A percentile compares a stretch with the other conserved stretches of the same genome.
Evolutionary conservation across 2,888 invertebrate genomes (phyloP).

Genomic region (Doris montereyensis): DNA sequence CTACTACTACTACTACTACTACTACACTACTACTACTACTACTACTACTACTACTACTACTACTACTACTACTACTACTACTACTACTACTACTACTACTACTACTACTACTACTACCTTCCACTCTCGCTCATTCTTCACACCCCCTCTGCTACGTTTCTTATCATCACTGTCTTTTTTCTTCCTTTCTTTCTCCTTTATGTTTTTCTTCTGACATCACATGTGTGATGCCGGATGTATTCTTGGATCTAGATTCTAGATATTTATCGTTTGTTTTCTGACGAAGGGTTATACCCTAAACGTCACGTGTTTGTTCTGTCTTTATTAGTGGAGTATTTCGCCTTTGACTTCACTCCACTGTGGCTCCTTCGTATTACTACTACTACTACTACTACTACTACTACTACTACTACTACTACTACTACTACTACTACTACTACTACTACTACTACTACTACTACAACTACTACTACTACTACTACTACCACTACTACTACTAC

Average conservation of each 20-base stretch:
- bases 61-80: not conserved
- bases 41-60: not conserved
- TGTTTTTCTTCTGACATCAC: too few relatives aligned
- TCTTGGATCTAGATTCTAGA: not conserved
- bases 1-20: not conserved
- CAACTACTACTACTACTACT: not conserved
- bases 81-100: not conserved
- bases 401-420: conserved; percentile 29
- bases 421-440: conserved; percentile 26
- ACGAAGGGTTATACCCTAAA: too few relatives aligned
- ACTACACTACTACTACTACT: too few relatives aligned
- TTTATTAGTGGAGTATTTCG: too few relatives aligned
- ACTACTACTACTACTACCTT: not conserved
- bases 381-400: conserved; percentile 16
- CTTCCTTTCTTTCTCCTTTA: too few relatives aligned
- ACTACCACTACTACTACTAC: not conserved
- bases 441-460: not conserved
- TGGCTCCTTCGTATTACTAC: too few relatives aligned
- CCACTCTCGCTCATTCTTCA: too few relatives aligned
- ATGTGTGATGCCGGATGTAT: not conserved
- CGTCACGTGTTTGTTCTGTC: too few relatives aligned
- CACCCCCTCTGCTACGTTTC: too few relatives aligned
- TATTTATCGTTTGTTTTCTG: too few relatives aligned
- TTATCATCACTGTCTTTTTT: too few relatives aligned
- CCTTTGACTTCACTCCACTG: too few relatives aligned